phyloP scores from a whole-genome alignment of 2,888 invertebrate genomes.

The Tholera decimalis region DNA sequence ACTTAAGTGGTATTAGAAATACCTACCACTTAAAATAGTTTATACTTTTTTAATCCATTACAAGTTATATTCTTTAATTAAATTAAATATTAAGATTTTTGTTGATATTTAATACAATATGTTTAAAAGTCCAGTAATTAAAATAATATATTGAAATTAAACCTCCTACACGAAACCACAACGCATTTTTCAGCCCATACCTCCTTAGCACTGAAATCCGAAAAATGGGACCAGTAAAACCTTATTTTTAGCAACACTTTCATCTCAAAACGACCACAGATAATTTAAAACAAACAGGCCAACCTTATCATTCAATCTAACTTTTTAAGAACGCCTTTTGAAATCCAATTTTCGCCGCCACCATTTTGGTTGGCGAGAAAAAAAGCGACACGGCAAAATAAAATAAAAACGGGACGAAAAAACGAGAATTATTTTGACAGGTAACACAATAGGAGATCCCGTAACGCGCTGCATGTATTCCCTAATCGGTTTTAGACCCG shows the following conservation, averaged over 20 bases:
- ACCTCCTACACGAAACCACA: too few species aligned
- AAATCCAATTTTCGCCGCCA: slow-evolving; percentile 67
- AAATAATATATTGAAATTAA: too few species aligned
- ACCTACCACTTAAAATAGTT: too few species aligned
- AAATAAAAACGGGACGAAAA: slow-evolving; percentile 75
- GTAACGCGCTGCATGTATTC: slow-evolving; percentile 74
- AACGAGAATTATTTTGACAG: slow-evolving; percentile 87
- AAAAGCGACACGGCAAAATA: slow-evolving; percentile 70
- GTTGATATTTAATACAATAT: too few species aligned
- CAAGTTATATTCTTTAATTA: too few species aligned
- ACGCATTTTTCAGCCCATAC: background rate
- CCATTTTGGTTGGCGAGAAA: slow-evolving; percentile 60
- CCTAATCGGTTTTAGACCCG: slow-evolving; percentile 64
- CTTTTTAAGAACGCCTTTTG: slow-evolving; percentile 50
- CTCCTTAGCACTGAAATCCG: background rate
- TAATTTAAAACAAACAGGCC: slow-evolving; percentile 57
- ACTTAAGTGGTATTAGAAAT: too few species aligned
- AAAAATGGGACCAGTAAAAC: slow-evolving; percentile 4
- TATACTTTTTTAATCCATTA: too few species aligned
- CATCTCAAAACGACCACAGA: slow-evolving; percentile 26
- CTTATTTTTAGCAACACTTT: slow-evolving; percentile 31
- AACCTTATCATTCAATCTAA: slow-evolving; percentile 51
- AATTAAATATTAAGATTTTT: too few species aligned
- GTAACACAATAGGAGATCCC: slow-evolving; percentile 79
- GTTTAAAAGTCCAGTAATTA: too few species aligned